A percentile compares a stretch with the other conserved stretches of the same genome.
Conservation (phyloP, 2,113 vertebrate genomes). For the Heptranchias perlo region DNA sequence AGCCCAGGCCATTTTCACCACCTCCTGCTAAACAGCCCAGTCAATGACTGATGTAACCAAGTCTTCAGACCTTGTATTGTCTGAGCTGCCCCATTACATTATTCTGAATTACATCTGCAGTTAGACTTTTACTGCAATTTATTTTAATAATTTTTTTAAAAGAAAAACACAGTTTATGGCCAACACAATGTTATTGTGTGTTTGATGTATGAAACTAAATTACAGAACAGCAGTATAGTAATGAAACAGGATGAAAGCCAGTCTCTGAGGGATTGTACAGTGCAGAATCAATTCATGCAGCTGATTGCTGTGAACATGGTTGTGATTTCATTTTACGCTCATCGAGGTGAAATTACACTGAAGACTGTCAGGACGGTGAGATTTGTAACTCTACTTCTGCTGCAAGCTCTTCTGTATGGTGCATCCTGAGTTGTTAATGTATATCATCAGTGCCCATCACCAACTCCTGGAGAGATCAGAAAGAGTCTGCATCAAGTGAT, state of each 20-base stretch:
- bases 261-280: slow-evolving; percentile 10
- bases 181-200: neutral
- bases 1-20: neutral
- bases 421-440: neutral
- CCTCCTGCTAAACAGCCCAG: neutral
- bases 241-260: neutral
- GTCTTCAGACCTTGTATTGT: neutral
- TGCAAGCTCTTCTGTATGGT: neutral
- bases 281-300: neutral
- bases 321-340: slow-evolving; percentile 8
- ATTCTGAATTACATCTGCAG: neutral
- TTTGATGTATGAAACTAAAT: neutral
- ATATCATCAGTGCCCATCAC: neutral
- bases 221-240: neutral
- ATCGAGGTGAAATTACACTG: neutral
- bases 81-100: neutral
- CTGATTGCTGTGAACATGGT: neutral
- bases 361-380: neutral
- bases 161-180: neutral
- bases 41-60: neutral
- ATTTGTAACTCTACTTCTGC: neutral
- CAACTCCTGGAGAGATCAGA: neutral
- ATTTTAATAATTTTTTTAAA: neutral
- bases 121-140: neutral
- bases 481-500: neutral